phyloP scores from a whole-genome alignment of 2,797 vertebrate species.

The Chaenodraco wilsoni region DNA sequence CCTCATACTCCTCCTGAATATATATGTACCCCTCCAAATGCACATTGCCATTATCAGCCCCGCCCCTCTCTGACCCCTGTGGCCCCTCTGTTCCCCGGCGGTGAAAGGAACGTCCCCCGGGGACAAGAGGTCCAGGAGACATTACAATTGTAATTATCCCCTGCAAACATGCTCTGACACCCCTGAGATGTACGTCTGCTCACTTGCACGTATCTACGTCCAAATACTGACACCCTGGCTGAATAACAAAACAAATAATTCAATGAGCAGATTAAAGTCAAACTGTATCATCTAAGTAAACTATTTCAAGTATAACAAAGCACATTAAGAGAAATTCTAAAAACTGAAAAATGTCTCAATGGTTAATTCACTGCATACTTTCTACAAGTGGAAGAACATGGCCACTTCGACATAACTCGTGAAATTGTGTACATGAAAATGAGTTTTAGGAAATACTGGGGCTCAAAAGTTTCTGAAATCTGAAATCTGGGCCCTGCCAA shows the following conservation, averaged over 20 bases:
- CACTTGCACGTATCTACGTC: not conserved
- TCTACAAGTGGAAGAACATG: not conserved
- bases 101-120: slow-evolving; percentile 50
- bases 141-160: slow-evolving; percentile 75
- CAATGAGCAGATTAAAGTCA: not conserved
- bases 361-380: not conserved
- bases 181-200: slow-evolving; percentile 10
- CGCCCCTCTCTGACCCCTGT: slow-evolving; percentile 56
- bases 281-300: not conserved
- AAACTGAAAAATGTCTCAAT: not conserved
- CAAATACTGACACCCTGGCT: slow-evolving; percentile 9
- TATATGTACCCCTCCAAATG: slow-evolving; percentile 66
- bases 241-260: slow-evolving; percentile 5
- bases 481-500: not conserved
- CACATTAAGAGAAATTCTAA: not conserved
- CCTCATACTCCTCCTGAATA: slow-evolving; percentile 57
- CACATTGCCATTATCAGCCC: slow-evolving; percentile 16
- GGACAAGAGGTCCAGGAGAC: slow-evolving; percentile 47
- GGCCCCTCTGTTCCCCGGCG: slow-evolving; percentile 26
- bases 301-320: not conserved
- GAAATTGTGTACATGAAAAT: not conserved
- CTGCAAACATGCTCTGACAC: slow-evolving; percentile 72
- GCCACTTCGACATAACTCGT: not conserved
- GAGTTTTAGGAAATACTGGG: not conserved
- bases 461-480: not conserved